Evolutionary conservation across 2,888 invertebrate species (phyloP).

Genomic region (Lordiphosa fenestrarum): DNA sequence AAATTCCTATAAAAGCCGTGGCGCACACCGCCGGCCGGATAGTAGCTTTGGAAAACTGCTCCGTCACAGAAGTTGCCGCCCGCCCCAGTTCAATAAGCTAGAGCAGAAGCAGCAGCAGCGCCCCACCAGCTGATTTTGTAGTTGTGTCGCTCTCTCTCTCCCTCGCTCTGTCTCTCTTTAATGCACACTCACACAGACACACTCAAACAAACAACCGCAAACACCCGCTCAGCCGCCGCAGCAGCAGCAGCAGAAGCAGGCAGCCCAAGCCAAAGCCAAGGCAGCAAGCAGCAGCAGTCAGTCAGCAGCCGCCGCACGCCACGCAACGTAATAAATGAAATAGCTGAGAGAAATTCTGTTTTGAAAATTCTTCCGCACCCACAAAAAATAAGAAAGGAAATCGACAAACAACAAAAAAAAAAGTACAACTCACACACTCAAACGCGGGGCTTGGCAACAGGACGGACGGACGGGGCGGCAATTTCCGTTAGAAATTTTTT

Average conservation of each 20-base stretch:
- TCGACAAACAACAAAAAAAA: slow-evolving; percentile 18
- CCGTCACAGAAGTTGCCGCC: slow-evolving; percentile 38
- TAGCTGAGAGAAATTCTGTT: slow-evolving; percentile 16
- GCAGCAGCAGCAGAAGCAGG: no score
- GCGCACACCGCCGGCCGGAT: slow-evolving; percentile 78
- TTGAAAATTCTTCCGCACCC: slow-evolving; percentile 34
- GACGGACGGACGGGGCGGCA: slow-evolving; percentile 53
- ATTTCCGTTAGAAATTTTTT: slow-evolving; percentile 57
- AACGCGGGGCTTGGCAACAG: slow-evolving; percentile 16
- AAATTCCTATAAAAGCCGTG: slow-evolving; percentile 77
- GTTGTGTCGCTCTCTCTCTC: slow-evolving; percentile 2
- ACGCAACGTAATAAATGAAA: slow-evolving; percentile 7
- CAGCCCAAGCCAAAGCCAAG: slow-evolving; percentile 1
- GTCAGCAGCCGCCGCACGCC: slow-evolving; percentile 4
- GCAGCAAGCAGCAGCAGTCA: not conserved
- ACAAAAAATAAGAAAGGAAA: slow-evolving; percentile 30
- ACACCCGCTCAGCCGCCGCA: slow-evolving; percentile 13
- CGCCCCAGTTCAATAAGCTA: slow-evolving; percentile 15
- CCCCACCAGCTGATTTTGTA: not conserved
- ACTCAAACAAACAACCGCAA: not conserved
- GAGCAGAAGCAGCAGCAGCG: slow-evolving; percentile 26
- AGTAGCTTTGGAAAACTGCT: slow-evolving; percentile 80
- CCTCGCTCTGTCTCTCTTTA: slow-evolving; percentile 12
- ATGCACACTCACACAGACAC: slow-evolving; percentile 16
- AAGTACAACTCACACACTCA: slow-evolving; percentile 19